Evolutionary conservation across 2,888 invertebrate species (phyloP), one percentile per base, ranked within the genome.

Genomic region (Mechanitis messenoides): DNA sequence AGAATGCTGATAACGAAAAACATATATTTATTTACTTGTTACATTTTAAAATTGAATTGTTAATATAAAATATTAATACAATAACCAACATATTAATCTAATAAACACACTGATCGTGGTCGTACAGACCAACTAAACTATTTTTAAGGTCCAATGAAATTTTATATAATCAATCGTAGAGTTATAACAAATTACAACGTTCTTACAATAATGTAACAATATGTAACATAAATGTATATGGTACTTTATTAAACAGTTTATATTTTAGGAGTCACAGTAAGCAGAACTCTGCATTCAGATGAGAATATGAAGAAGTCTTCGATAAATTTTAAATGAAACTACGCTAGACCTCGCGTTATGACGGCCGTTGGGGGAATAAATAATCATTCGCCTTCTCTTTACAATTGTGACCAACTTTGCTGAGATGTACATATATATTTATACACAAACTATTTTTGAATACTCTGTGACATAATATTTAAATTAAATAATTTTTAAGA

Each of bases 311-410:
- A 80, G 80, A 77, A 74, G 76, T 46, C 71, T 65, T 55, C 74
- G 68, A 75, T 81, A 79, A 79, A 80, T 81, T 72, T 79, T 76
- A 75, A 77, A 80, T 77, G 73, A 73, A 71, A 74, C 72, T 62
- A 55, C 59, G 60, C 45, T 42, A 42, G 42, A 42, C 42, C 42
- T 42, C 53, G 28, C 56, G 56, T 53, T 54, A 33, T 54, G 45
- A 42, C 53, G 33, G 33, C 45, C 31, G 53, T 38, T 47, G 42
- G 45, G 53, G 53, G 58, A n/a, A 33, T 53, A 50, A 58, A 58
- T 58, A 58, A 58, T 45, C 3, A 46, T 33, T 3, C 9, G 46
- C 53, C 45, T 33, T 57, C 42, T 53, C 38, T 20, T 38, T 33
- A 35, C n/a, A 38, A 20, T 42, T 38, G 9, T 11, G 7, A 42